Base-by-base conservation (phyloP, 2,113 vertebrate genomes). In the Odontesthes bonariensis region DNA sequence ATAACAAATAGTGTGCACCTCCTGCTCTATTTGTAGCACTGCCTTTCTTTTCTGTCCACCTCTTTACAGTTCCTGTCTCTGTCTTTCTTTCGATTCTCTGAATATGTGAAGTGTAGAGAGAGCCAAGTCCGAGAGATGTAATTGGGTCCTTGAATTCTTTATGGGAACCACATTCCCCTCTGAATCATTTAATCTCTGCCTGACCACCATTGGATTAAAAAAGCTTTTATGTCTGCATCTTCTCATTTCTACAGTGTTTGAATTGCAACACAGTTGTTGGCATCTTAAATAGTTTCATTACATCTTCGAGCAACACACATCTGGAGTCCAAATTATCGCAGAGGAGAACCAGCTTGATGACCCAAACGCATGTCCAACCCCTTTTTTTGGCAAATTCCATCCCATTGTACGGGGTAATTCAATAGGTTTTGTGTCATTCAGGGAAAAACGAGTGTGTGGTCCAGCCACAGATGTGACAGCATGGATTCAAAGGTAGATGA, bases 131-230 rank as follows among this genome's bases (percentile, higher is more conserved):
- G 69, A 86, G 83, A 83, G 78, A 77, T 32, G 81, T 91, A 81
- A 91, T 81, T 86, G 75, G 76, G 81, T 84, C 72, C 62, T 85
- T 91, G 69, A 91, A 85, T 91, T 76, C 80, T 90, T 88, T 69
- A 83, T 84, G 63, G 80, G 35, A 73, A 75, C 67, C 81, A 57
- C 75, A 81, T 81, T 81, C 71, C 40, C 69, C 53, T 73, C 53
- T 82, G 79, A 86, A 74, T 70, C 58, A 0, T 65, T 46, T 11
- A 33, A 57, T 85, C 81, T 69, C 71, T 73, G 63, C 49, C 69
- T 83, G 79, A 77, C 38, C 67, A 23, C 71, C 0, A 1, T 19
- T 40, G 35, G 53, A 69, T 52, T 77, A 19, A 32, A 27, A 86
- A 57, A 62, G 60, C 62, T 73, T 81, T 79, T 59, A 52, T 68